These are phyloP conservation scores for Entomyzon cyanotis DNA, from an alignment of 2,113 vertebrate genomes.

Conservation along the genomic window DNA sequence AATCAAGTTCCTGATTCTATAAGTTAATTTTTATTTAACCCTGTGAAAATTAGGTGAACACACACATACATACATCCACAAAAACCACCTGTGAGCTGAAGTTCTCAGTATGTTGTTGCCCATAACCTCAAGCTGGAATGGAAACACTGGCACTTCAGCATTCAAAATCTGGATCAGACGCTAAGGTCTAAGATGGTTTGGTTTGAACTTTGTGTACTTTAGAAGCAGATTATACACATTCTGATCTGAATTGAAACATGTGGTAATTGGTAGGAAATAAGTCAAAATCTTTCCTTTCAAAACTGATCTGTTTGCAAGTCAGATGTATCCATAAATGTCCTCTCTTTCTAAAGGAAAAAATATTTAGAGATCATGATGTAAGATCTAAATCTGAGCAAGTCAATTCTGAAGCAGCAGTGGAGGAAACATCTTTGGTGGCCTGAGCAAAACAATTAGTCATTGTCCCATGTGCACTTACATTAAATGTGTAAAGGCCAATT, in stretches of 20 bases:
- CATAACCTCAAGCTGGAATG: neutral
- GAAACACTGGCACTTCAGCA: neutral
- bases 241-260: neutral
- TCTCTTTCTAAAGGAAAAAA: neutral
- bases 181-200: neutral
- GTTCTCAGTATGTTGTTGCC: neutral
- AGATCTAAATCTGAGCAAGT: neutral
- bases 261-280: neutral
- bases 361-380: neutral
- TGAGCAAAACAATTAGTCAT: neutral
- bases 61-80: neutral
- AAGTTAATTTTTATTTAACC: neutral
- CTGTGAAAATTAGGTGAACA: neutral
- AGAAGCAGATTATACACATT: neutral
- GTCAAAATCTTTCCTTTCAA: conserved; percentile 24
- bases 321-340: neutral
- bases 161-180: neutral
- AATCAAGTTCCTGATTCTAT: neutral
- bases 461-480: neutral
- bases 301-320: neutral
- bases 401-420: neutral
- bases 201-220: neutral
- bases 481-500: neutral
- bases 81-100: neutral
- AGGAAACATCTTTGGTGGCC: neutral